Conservation (phyloP, 2,888 invertebrate species). For the Calliphora vomitoria region DNA sequence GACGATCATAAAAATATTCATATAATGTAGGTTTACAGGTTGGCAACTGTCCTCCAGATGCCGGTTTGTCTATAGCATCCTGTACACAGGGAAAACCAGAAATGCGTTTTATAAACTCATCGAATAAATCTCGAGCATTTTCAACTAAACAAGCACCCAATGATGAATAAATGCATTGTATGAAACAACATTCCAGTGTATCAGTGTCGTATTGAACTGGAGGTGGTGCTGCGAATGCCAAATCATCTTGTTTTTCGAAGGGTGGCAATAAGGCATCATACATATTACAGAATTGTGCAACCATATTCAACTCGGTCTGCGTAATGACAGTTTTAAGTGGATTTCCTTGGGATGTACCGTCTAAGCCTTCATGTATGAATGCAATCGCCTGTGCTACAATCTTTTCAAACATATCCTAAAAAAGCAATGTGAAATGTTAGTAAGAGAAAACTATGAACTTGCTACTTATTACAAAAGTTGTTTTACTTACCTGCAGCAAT, state of each 20-base stretch:
- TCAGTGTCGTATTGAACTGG: constrained; percentile 85
- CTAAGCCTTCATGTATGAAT: constrained; percentile 90
- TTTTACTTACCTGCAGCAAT: constrained; percentile 81
- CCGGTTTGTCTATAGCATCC: constrained; percentile 88
- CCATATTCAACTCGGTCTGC: constrained; percentile 94
- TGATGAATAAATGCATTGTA: constrained; percentile 92
- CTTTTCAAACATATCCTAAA: constrained; percentile 88
- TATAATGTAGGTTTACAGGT: constrained; percentile 89
- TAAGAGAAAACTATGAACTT: not conserved
- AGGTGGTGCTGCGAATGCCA: constrained; percentile 83
- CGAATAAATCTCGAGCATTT: constrained; percentile 89
- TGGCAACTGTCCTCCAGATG: constrained; percentile 90
- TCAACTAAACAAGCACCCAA: constrained; percentile 92
- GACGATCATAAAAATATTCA: constrained; percentile 92
- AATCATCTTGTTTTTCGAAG: constrained; percentile 83
- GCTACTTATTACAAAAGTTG: not conserved
- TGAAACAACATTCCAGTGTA: constrained; percentile 90
- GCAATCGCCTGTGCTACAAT: constrained; percentile 90
- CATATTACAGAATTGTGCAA: constrained; percentile 92
- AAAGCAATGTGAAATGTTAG: not conserved
- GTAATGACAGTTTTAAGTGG: constrained; percentile 93
- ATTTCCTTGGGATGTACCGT: constrained; percentile 89
- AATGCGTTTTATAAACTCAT: constrained; percentile 89
- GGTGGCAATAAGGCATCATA: constrained; percentile 89
- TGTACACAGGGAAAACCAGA: constrained; percentile 89